Conservation (phyloP, 92 coral and sea anemone species). For the Phenganax subtilis region DNA sequence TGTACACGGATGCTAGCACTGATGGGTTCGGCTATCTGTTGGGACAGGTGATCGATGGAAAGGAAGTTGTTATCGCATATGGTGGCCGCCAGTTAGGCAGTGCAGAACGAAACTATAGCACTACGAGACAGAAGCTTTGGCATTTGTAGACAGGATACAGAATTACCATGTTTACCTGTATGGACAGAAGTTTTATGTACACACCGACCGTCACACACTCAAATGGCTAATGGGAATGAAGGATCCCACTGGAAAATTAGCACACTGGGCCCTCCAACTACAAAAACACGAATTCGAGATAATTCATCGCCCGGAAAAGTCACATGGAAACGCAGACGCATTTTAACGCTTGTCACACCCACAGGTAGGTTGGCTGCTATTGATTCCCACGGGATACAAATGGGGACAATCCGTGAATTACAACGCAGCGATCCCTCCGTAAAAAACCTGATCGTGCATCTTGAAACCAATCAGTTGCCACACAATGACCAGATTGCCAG, state of each 20-base stretch:
- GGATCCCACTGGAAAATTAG: constrained; percentile 8
- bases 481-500: constrained; percentile 27
- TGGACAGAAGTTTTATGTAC: too few relatives aligned
- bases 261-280: constrained; percentile 12
- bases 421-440: constrained; percentile 43
- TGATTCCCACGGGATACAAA: constrained; percentile 2
- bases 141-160: too few relatives aligned
- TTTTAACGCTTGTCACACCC: not conserved
- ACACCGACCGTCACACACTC: too few relatives aligned
- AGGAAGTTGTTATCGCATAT: constrained; percentile 48
- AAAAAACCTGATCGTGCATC: constrained; percentile 18
- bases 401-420: constrained; percentile 1
- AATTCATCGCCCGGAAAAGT: not conserved
- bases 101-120: too few relatives aligned
- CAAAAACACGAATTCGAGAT: constrained; percentile 14
- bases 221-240: not conserved
- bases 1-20: constrained; percentile 51
- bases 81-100: constrained; percentile 38
- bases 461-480: constrained; percentile 39
- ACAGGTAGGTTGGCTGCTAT: not conserved
- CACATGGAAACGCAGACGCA: not conserved
- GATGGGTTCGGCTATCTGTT: constrained; percentile 46
- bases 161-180: too few relatives aligned
- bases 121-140: too few relatives aligned
- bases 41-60: constrained; percentile 11